Percentiles rank a stretch among this genome's conserved stretches.
Conservation (phyloP, 2,888 invertebrate genomes). For the Podotricha telesiphe region DNA sequence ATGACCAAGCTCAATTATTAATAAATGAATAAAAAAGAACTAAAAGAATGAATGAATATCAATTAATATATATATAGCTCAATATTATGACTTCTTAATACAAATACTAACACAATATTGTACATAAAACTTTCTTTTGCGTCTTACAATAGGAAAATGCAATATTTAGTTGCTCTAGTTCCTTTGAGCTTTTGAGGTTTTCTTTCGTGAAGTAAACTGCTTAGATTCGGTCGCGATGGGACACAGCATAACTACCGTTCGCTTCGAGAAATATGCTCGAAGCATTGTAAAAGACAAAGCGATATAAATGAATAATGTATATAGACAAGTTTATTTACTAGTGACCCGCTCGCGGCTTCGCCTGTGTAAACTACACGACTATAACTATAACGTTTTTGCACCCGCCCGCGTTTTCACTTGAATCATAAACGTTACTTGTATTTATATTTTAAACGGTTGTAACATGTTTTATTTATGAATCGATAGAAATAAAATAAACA, state of each 20-base stretch:
- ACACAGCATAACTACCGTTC: conserved; percentile 14
- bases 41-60: too few relatives aligned
- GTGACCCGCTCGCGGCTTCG: too few relatives aligned
- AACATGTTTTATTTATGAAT: too few relatives aligned
- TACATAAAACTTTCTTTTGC: background rate
- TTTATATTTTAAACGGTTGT: too few relatives aligned
- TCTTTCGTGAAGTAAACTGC: conserved; percentile 8
- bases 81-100: background rate
- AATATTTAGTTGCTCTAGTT: conserved; percentile 18
- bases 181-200: conserved; percentile 4
- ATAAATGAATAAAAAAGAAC: too few relatives aligned
- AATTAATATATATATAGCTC: too few relatives aligned
- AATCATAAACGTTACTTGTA: too few relatives aligned
- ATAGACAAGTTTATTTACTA: background rate
- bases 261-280: background rate
- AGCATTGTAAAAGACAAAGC: background rate
- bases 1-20: too few relatives aligned
- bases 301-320: background rate
- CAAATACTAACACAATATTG: background rate
- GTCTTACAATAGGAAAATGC: conserved; percentile 11
- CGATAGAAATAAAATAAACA: too few relatives aligned
- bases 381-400: too few relatives aligned
- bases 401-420: too few relatives aligned
- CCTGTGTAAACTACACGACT: too few relatives aligned
- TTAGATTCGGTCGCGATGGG: conserved; percentile 16